Evolutionary conservation across 2,888 invertebrate species (phyloP), one percentile per base, ranked within the genome.

Genomic region (Caenorhabditis sp.): DNA sequence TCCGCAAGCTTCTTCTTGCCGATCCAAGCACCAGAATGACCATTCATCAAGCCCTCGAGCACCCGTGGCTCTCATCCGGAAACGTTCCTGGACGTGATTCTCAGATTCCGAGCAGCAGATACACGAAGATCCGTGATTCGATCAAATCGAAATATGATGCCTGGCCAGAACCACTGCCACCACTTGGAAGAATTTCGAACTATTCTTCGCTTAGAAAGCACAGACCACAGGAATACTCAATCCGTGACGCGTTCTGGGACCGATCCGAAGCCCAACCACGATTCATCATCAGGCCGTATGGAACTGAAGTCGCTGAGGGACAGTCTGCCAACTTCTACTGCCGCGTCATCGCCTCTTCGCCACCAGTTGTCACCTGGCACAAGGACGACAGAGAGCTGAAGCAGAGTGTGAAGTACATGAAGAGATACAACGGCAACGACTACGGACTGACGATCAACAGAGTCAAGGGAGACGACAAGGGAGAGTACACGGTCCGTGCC

Each of bases 381-480:
- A 95, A 96, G 91, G 97, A 96, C 93, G 96, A 96, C 93, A 94
- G 95, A 91, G 98, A 98, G 92, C 93, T 99, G 69, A 94, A 96
- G 70, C 98, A 99, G 93, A 97, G 97, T 88, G 97, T 98, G 86
- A 99, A 99, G 93, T 97, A 96, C 93, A 99, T 99, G 98, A 98
- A 98, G 93, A 95, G 97, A 91, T 99, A 98, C 92, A 94, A 95
- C 53, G 96, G 96, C 69, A 97, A 98, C 89, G 97, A 98, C 92
- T 99, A 97, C 93, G 97, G 97, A 93, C 96, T 99, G 93, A 95
- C 97, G 85, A 97, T 99, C 89, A 98, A 98, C 93, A 95, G 99
- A 88, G 96, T 96, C 47, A 97, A 96, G 93, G 93, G 96, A 85
- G 96, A 97, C 26, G 85, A 85, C 68, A 85, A 76, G 74, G 86